Conservation (phyloP, 1,140 invertebrate genomes). For the Papilio glaucus region DNA sequence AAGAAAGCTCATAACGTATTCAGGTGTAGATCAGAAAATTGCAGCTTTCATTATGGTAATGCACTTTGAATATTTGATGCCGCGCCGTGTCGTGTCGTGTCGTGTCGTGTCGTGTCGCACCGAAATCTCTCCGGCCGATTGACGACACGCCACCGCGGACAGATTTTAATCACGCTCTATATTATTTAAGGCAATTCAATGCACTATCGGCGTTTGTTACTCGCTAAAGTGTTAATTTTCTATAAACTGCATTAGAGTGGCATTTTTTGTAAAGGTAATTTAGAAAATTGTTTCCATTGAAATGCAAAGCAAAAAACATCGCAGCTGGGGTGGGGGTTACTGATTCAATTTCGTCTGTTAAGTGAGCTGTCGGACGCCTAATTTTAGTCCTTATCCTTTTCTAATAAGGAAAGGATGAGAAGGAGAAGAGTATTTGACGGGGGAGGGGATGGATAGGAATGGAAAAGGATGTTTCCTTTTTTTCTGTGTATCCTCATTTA, state of each 20-base stretch:
- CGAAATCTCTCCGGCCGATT: not conserved
- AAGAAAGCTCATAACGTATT: not conserved
- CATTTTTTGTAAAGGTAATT: not conserved
- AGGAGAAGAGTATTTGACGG: no score
- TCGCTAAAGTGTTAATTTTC: conserved; percentile 8
- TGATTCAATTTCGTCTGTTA: no score
- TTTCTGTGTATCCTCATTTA: no score
- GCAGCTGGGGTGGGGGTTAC: no score
- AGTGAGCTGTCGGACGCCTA: no score
- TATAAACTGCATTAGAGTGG: not conserved
- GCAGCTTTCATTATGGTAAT: conserved; percentile 14
- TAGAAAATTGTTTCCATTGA: not conserved
- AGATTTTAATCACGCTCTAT: conserved; percentile 30
- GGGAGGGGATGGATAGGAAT: no score
- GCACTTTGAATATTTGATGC: conserved; percentile 25
- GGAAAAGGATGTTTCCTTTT: no score
- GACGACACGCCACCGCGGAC: conserved; percentile 16
- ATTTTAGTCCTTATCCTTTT: no score
- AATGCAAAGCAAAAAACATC: not conserved
- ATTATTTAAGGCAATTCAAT: conserved; percentile 37
- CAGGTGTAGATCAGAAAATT: not conserved
- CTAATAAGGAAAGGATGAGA: no score
- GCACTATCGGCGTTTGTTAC: conserved; percentile 11
- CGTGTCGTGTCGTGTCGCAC: not conserved
- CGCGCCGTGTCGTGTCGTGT: not conserved